phyloP scores from a whole-genome alignment of 2,888 invertebrate genomes.

The Ethmia dodecea region DNA sequence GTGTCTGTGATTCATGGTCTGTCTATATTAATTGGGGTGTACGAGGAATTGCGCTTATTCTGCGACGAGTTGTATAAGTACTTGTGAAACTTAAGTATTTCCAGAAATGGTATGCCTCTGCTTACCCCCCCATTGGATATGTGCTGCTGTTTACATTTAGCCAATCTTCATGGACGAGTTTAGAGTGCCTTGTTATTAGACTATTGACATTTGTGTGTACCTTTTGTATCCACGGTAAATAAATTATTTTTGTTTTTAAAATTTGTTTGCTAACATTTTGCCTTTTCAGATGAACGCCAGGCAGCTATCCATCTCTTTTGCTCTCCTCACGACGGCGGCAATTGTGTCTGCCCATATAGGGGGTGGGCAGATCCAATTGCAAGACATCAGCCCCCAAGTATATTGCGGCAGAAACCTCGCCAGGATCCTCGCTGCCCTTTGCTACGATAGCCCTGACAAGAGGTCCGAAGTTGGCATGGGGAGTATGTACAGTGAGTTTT shows the following conservation, averaged over 20 bases:
- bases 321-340: background rate
- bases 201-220: too few relatives aligned
- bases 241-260: background rate
- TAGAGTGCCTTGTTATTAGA: too few relatives aligned
- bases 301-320: background rate
- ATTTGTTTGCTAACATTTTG: background rate
- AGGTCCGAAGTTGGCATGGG: slow-evolving; percentile 39
- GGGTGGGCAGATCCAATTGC: slow-evolving; percentile 19
- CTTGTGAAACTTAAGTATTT: too few relatives aligned
- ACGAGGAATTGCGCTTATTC: too few relatives aligned
- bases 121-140: too few relatives aligned
- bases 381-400: slow-evolving; percentile 29
- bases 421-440: slow-evolving; percentile 35
- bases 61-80: too few relatives aligned
- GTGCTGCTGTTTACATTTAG: too few relatives aligned
- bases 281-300: background rate
- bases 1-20: too few relatives aligned
- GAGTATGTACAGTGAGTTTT: slow-evolving; percentile 24
- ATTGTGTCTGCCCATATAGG: slow-evolving; percentile 32
- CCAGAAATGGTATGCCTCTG: too few relatives aligned
- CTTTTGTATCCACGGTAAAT: too few relatives aligned
- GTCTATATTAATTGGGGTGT: too few relatives aligned
- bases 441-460: slow-evolving; percentile 32
- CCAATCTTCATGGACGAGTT: too few relatives aligned
- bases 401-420: slow-evolving; percentile 50